Percentiles rank a stretch among this genome's conserved stretches.
Evolutionary conservation across 2,888 invertebrate genomes (phyloP).

Genomic region (Rhingia rostrata): DNA sequence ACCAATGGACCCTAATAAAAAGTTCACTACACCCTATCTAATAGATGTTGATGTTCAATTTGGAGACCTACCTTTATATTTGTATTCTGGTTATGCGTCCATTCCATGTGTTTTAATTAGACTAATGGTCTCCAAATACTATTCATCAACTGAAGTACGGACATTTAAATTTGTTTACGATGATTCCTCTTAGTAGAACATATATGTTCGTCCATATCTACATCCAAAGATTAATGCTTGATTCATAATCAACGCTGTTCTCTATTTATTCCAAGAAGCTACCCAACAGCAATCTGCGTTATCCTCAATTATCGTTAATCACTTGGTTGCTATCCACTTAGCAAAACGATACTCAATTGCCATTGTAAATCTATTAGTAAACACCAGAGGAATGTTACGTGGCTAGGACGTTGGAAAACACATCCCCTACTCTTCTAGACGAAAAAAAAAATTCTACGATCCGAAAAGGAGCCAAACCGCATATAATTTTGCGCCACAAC

Average conservation of each 20-base stretch:
- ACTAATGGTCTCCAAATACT: constrained; percentile 2
- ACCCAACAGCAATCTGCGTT: constrained; percentile 16
- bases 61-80: no score
- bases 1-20: no score
- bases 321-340: constrained; percentile 64
- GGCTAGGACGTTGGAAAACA: constrained; percentile 3
- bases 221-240: constrained; percentile 1
- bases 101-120: no score
- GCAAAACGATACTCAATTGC: constrained; percentile 72
- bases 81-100: no score
- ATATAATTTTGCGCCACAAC: neutral
- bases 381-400: constrained; percentile 25
- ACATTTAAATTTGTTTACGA: constrained; percentile 48
- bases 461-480: constrained; percentile 56
- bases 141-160: constrained; percentile 11
- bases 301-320: constrained; percentile 72
- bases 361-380: constrained; percentile 72
- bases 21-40: no score
- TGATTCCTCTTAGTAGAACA: constrained; percentile 20
- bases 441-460: constrained; percentile 67
- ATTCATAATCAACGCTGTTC: constrained; percentile 41
- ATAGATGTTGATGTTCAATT: no score
- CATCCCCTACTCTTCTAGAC: constrained; percentile 10
- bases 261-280: constrained; percentile 22
- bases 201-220: neutral